Conservation (phyloP, 2,113 vertebrate species). For the Ctenodactylus gundi region DNA sequence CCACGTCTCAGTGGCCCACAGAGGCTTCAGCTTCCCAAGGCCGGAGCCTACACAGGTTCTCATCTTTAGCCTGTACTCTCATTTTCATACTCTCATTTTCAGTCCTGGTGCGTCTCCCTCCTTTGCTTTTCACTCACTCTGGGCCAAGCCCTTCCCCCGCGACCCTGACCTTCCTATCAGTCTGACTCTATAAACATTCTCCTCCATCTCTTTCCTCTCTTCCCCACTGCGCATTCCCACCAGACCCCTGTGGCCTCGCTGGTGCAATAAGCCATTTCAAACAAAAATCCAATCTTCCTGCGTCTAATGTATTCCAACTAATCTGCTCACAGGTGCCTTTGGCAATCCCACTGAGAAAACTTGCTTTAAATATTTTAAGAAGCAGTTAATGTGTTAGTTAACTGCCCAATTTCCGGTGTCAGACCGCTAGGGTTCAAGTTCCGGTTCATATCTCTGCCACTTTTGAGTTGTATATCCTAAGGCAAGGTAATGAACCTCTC, state of each 20-base stretch:
- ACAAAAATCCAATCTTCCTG: constrained; percentile 50
- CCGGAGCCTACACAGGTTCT: neutral
- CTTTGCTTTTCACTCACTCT: neutral
- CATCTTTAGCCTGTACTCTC: neutral
- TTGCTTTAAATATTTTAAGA: constrained; percentile 69
- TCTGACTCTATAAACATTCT: neutral
- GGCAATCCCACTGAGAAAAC: constrained; percentile 61
- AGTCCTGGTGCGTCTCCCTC: neutral
- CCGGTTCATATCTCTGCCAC: neutral
- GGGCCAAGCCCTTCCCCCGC: neutral
- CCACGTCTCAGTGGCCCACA: neutral
- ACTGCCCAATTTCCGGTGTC: constrained; percentile 20
- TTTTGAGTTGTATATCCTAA: constrained; percentile 14
- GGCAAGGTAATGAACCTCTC: neutral
- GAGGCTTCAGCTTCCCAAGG: neutral
- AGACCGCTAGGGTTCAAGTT: constrained; percentile 39
- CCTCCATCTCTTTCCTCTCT: neutral
- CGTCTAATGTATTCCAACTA: constrained; percentile 44
- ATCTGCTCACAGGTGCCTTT: constrained; percentile 63
- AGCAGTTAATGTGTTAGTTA: constrained; percentile 49
- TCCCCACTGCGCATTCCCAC: neutral
- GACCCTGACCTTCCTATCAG: neutral
- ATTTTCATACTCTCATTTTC: neutral
- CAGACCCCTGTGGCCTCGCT: neutral
- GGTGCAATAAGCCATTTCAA: constrained; percentile 39